Base-by-base conservation (phyloP, 2,113 vertebrate genomes). In the Taurulus bubalis region DNA sequence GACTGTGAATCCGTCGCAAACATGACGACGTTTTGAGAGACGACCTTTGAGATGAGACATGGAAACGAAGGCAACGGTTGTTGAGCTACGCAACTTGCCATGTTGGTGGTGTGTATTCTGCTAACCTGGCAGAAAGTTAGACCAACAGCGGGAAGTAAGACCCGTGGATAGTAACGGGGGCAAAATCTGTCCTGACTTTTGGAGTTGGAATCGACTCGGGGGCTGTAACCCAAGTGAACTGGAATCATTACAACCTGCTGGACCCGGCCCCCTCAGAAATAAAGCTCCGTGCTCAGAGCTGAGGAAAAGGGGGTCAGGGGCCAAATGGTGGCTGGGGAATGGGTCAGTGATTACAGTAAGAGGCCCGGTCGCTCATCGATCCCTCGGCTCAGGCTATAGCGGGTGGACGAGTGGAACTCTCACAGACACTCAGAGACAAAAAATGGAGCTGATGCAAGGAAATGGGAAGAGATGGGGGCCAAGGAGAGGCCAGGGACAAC, bases 311-410 rank as follows among this genome's bases (percentile, higher is more conserved):
- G 94, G 24, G 93, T 94, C 92, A 91, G 74, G 86, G 94, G 90
- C 85, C 94, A 93, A 95, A 91, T 45, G 84, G 91, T 89, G 88
- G 79, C 83, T 80, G 75, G 93, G 94, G 92, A 95, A 90, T 56
- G 90, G 93, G 92, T 94, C 93, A 94, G 90, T 93, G 92, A 93
- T 95, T 95, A 95, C 92, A 93, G 93, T 93, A 93, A 94, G 89
- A 91, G 92, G 84, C 89, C 79, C 59, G 60, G 85, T 70, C 73
- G 76, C 86, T 93, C 89, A 95, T 95, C 91, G 93, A 95, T 95
- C 92, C 73, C 62, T 40, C 51, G 51, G 69, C 92, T 92, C 71
- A 55, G 87, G 75, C 77, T 18, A 14, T 59, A 82, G 81, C 38
- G 36, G 70, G 79, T 58, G 83, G 90, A 63, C 20, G 64, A 85